These are phyloP conservation scores for Diplolepis rosae DNA, from an alignment of 2,888 invertebrate genomes.

Conservation along the genomic window DNA sequence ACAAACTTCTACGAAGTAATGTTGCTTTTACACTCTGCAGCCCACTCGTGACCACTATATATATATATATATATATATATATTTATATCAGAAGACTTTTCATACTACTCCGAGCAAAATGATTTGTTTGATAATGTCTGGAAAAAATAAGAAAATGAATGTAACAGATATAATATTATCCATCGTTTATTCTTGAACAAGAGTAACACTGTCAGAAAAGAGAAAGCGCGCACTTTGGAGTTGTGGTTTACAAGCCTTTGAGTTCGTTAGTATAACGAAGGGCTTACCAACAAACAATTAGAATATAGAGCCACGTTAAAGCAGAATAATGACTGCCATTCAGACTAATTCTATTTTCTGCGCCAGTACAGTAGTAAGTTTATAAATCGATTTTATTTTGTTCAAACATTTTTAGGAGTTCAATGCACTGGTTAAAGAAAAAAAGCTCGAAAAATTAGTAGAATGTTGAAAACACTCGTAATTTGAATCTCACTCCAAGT, in stretches of 20 bases:
- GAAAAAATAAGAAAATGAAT: background rate
- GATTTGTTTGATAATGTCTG: no score
- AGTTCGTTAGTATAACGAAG: slow-evolving; percentile 37
- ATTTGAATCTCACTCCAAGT: background rate
- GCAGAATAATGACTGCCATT: slow-evolving; percentile 42
- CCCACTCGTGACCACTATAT: no score
- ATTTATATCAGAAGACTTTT: no score
- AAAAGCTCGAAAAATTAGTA: background rate
- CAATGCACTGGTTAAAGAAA: background rate
- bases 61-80: no score
- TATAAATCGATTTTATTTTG: slow-evolving; percentile 31
- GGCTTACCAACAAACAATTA: slow-evolving; percentile 33
- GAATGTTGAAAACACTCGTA: background rate
- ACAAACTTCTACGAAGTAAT: no score
- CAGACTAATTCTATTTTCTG: slow-evolving; percentile 25
- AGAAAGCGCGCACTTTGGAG: slow-evolving; percentile 22
- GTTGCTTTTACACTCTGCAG: no score
- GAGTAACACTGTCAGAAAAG: background rate
- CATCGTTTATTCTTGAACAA: background rate
- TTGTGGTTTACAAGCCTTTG: slow-evolving; percentile 28
- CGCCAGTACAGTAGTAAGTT: slow-evolving; percentile 32
- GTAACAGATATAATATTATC: background rate
- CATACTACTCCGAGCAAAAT: no score
- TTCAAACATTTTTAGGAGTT: background rate
- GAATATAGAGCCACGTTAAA: slow-evolving; percentile 32